phyloP scores from a whole-genome alignment of 2,888 invertebrate genomes.

The Stenichneumon culpator region DNA sequence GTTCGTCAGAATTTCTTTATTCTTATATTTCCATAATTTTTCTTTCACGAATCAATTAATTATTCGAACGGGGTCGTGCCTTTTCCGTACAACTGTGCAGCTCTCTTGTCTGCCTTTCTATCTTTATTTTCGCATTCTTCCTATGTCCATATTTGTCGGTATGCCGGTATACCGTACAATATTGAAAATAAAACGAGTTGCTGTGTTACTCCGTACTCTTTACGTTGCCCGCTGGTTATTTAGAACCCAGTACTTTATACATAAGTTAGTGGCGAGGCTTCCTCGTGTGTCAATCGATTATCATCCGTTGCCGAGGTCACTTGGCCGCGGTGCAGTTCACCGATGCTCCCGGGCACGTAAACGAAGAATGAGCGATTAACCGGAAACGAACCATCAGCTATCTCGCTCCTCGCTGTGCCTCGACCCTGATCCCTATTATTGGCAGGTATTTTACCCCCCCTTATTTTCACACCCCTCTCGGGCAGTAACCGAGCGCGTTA shows the following conservation, averaged over 20 bases:
- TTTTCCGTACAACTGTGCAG: conserved; percentile 40
- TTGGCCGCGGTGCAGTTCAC: conserved; percentile 48
- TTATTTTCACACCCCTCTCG: not conserved
- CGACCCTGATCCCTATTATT: conserved; percentile 20
- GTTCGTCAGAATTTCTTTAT: conserved; percentile 18
- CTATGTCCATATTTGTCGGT: conserved; percentile 14
- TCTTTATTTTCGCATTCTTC: conserved; percentile 18
- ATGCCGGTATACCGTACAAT: conserved; percentile 16
- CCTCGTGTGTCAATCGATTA: conserved; percentile 69
- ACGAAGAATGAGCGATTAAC: conserved; percentile 25
- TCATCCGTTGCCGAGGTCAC: conserved; percentile 68
- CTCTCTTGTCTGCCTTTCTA: conserved; percentile 44
- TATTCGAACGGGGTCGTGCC: conserved; percentile 10
- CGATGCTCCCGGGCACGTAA: conserved; percentile 10
- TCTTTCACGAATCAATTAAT: conserved; percentile 30
- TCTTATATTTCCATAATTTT: conserved; percentile 4
- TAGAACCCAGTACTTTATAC: conserved; percentile 69
- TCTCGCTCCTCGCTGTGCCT: conserved; percentile 21
- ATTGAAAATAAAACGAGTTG: conserved; percentile 61
- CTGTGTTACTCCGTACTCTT: conserved; percentile 38
- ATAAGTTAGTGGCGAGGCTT: conserved; percentile 67
- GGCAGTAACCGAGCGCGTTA: not conserved
- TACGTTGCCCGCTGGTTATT: conserved; percentile 62
- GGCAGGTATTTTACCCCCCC: conserved; percentile 11
- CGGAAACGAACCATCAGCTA: conserved; percentile 42